Percentiles rank a stretch among this genome's conserved stretches.
phyloP scores from a whole-genome alignment of 2,113 vertebrate genomes.

The Lynx canadensis region DNA sequence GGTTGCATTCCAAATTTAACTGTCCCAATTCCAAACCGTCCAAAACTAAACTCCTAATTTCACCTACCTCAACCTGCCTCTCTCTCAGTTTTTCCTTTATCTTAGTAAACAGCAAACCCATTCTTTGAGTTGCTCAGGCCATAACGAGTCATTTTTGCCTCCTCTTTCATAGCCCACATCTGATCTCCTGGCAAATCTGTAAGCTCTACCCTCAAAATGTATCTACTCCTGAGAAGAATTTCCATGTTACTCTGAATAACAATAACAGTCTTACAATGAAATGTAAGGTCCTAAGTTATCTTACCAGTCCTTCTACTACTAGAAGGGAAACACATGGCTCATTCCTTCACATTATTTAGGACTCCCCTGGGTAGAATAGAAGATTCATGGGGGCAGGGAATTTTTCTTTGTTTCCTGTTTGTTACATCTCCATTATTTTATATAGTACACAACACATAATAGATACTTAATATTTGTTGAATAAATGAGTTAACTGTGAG shows the following conservation, averaged over 20 bases:
- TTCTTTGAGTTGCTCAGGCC: neutral
- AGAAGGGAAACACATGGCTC: neutral
- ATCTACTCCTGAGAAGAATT: neutral
- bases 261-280: neutral
- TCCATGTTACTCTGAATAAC: neutral
- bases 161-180: neutral
- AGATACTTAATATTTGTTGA: neutral
- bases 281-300: neutral
- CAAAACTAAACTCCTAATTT: neutral
- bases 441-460: neutral
- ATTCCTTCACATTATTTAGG: neutral
- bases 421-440: neutral
- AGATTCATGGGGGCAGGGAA: neutral
- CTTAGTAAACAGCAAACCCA: neutral
- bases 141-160: neutral
- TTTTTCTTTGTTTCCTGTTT: neutral
- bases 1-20: neutral
- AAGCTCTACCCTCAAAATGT: neutral
- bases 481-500: slow-evolving; percentile 2
- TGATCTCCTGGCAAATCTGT: neutral
- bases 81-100: neutral
- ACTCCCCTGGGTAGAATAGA: neutral
- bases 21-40: neutral
- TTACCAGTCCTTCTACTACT: neutral
- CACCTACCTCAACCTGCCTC: neutral